Evolutionary conservation across 1,140 invertebrate species (phyloP), one percentile per base, ranked within the genome.

Genomic region (Pteromalus puparum): DNA sequence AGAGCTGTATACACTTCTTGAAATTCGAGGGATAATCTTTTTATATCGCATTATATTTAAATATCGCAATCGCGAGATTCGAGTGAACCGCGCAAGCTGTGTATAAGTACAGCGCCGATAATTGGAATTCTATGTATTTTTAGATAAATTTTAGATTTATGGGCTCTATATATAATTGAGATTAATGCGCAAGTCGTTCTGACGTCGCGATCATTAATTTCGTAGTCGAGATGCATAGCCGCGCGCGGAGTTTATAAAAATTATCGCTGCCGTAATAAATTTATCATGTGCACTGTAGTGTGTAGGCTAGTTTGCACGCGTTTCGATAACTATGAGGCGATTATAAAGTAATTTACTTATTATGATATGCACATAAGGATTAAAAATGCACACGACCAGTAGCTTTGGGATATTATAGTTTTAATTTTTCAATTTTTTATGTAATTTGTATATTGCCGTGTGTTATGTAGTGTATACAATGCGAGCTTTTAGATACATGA

Each of bases 101-200:
- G 18, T 18, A 75, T 38, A 75, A 15, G 21, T 46, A 13, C 72
- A 4, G 26, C 65, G 9, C 28, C 70, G 1, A n/a, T 74, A n/a
- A 38, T 74, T 34, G 28, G 72, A n/a, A 76, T 76, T 53, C 26
- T 76, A 26, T 53, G 46, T 26, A 10, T 70, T 80, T 42, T 70
- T 61, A 68, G 65, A 80, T 26, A 30, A 68, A 34, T 38, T 67
- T 26, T 18, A 67, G 42, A 81, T 81, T 81, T 81, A 81, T 53
- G 24, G 26, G 38, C 18, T 68, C n/a, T 38, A 81, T n/a, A 30
- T 24, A 73, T 81, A 81, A 81, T 81, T 81, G 79, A 81, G 79
- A 81, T 81, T 81, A 72, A 81, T 81, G 79, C 38, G 34, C 30
- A 30, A 42, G 26, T 76, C 38, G 42, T 18, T 24, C 42, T 42